phyloP scores from a whole-genome alignment of 2,797 vertebrate genomes.

The Gallinago solitaria region DNA sequence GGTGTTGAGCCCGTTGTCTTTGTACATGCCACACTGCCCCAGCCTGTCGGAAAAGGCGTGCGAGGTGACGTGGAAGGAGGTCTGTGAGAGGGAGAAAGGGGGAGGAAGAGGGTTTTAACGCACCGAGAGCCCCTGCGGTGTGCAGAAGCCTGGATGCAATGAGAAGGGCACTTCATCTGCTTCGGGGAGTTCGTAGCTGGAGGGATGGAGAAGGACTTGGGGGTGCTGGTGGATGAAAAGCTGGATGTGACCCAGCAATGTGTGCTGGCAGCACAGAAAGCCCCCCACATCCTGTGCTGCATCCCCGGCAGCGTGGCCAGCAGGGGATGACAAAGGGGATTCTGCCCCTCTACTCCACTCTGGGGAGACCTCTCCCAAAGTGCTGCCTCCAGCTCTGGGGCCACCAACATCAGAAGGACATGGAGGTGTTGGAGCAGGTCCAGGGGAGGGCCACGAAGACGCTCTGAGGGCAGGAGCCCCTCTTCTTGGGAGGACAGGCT shows the following conservation, averaged over 20 bases:
- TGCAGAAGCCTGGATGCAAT: fast-evolving
- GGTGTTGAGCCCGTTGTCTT: constrained; percentile 77
- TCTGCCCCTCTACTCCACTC: background rate
- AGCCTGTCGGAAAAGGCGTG: constrained; percentile 71
- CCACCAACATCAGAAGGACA: background rate
- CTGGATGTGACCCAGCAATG: background rate
- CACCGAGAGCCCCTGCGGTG: fast-evolving
- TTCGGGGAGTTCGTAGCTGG: fast-evolving
- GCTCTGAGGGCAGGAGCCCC: background rate
- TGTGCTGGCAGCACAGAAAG: background rate
- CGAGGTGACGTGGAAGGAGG: constrained; percentile 60
- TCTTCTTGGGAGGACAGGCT: background rate
- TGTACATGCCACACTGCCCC: constrained; percentile 76
- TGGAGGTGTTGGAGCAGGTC: background rate
- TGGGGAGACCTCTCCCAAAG: background rate
- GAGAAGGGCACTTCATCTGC: fast-evolving
- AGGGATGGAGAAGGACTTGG: background rate
- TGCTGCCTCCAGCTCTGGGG: background rate
- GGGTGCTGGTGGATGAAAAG: background rate
- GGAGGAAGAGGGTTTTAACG: fast-evolving
- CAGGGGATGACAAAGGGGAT: background rate
- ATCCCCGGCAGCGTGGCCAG: background rate
- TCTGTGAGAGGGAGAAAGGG: constrained; percentile 68
- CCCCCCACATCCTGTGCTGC: background rate
- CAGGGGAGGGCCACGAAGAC: background rate